Evolutionary conservation across 2,888 invertebrate species (phyloP), one percentile per base, ranked within the genome.

Genomic region (Patella depressa): DNA sequence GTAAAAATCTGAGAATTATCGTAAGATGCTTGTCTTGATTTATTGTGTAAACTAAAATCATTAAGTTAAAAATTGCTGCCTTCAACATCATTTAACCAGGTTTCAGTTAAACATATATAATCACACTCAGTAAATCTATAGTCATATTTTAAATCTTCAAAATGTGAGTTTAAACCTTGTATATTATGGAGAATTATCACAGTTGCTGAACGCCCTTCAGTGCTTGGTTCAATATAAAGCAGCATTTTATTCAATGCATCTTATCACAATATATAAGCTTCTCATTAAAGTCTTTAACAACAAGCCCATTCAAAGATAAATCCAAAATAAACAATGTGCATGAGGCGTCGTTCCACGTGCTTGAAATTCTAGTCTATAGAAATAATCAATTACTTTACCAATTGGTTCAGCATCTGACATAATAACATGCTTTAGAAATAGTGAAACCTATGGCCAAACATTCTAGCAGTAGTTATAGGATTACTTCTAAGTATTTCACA

Each of bases 291-390:
- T 57, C n/a, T n/a, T 57, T 15, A 57, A 57, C n/a, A 17, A n/a
- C n/a, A 15, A 57, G 17, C 17, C 57, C 57, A 45, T 45, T 45
- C 45, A 45, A 45, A 9, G 45, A 45, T 45, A 9, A 65, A 77
- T 69, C 82, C 82, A 84, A 14, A 83, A 59, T 17, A 84, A 17
- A 71, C 78, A 76, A 59, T 84, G 82, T 15, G 80, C 71, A 79
- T 82, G 84, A 4, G 83, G 83, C 17, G 80, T 82, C 17, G 80
- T 82, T 12, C 83, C 81, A 53, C 81, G 57, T 19, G 82, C 79
- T 57, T 84, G 83, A 78, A 84, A 84, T 65, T 84, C 83, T 5
- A 81, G 77, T 45, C 80, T 71, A 65, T 81, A 83, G 53, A 82
- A 85, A 29, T 74, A 82, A 71, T 85, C 83, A n/a, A 65, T n/a